Evolutionary conservation across 2,888 invertebrate species (phyloP), one percentile per base, ranked within the genome.

Genomic region (Drosophila pseudotakahashii): DNA sequence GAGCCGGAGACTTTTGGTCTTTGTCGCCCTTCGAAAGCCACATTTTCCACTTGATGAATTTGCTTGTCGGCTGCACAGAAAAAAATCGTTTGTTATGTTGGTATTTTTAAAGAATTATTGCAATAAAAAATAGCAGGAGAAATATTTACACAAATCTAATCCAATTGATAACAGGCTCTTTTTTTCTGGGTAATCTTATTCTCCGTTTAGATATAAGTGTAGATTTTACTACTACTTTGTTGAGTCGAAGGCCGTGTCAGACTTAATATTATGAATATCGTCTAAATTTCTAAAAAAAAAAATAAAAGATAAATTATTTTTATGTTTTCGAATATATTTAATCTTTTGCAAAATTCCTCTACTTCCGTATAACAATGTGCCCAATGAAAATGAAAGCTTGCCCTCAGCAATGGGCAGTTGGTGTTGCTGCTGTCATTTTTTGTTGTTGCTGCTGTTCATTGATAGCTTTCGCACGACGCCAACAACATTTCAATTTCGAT

Each of bases 401-500:
- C 41, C 60, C 52, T 62, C 63, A 62, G 47, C 37, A n/a, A 19
- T 58, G 58, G 59, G 23, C 59, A 23, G 61, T 39, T 64, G 42
- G 36, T 34, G 50, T 13, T 34, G 47, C 23, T 59, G 37, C 9
- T 51, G 59, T n/a, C 34, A 34, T 34, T 16, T 39, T 16, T 37
- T 39, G 37, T 13, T 23, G 23, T n/a, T 39, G 37, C 4, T 32
- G 45, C 55, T 14, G 19, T 34, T 36, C 55, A 34, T 34, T 42
- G 37, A 62, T 62, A 32, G 32, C 44, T 42, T 48, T 36, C 52
- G 32, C 41, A 59, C 53, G 53, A 44, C 53, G 39, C 41, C 54
- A 55, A 48, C 66, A 66, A 48, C 66, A 66, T 67, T 67, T 67
- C 66, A 66, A 55, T 66, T 66, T 16, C 41, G 23, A 41, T 55